Conservation (phyloP, 2,888 invertebrate species). For the Neria commutata region DNA sequence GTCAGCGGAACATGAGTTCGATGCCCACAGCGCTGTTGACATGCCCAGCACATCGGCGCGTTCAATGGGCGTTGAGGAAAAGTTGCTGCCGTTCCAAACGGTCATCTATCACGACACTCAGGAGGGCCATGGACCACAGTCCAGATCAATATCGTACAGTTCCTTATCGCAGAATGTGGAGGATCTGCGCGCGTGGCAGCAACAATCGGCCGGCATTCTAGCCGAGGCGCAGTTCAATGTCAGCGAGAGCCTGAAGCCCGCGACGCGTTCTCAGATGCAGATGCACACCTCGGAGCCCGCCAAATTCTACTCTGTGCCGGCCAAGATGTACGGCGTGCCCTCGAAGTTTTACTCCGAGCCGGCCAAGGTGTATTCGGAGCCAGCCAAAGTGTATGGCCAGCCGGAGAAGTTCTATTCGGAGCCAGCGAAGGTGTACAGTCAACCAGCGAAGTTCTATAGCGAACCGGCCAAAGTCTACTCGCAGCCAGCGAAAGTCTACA, state of each 20-base stretch:
- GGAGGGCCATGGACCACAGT: conserved; percentile 54
- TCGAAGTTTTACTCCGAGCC: conserved; percentile 67
- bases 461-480: conserved; percentile 67
- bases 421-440: conserved; percentile 65
- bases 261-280: conserved; percentile 27
- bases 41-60: conserved; percentile 12
- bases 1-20: conserved; percentile 12
- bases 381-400: conserved; percentile 66
- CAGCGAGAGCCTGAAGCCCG: conserved; percentile 52
- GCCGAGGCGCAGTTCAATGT: conserved; percentile 57
- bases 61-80: conserved; percentile 38
- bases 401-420: conserved; percentile 64
- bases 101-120: conserved; percentile 64
- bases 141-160: conserved; percentile 66
- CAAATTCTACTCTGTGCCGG: conserved; percentile 64
- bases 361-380: conserved; percentile 66
- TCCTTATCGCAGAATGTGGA: conserved; percentile 63
- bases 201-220: conserved; percentile 46
- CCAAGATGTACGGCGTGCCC: conserved; percentile 64
- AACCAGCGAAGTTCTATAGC: conserved; percentile 68
- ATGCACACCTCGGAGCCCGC: conserved; percentile 64
- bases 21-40: conserved; percentile 29
- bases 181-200: conserved; percentile 49
- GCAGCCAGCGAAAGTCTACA: conserved; percentile 66
- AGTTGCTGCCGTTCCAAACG: conserved; percentile 64